A percentile compares a stretch with the other conserved stretches of the same genome.
phyloP scores from a whole-genome alignment of 2,113 vertebrate genomes.

The Clarias gariepinus region DNA sequence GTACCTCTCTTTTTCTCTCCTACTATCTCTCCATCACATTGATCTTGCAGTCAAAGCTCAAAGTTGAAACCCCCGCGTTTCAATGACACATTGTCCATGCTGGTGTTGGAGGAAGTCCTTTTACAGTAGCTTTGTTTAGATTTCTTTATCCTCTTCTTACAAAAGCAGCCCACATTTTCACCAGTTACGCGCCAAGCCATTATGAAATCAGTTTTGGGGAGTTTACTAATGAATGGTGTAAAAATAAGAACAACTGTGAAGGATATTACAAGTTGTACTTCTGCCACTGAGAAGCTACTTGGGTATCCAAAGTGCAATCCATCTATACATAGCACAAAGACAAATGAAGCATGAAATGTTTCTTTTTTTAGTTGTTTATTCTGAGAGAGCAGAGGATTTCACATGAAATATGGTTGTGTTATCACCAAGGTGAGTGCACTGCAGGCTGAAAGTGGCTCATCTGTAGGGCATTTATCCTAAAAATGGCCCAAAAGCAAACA shows the following conservation, averaged over 20 bases:
- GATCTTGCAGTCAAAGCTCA: slow-evolving; percentile 13
- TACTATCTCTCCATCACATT: slow-evolving; percentile 24
- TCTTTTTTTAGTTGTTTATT: not conserved
- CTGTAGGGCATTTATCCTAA: not conserved
- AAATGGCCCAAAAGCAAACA: not conserved
- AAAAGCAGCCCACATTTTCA: not conserved
- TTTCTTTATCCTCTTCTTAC: not conserved
- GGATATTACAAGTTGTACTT: not conserved
- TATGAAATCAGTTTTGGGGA: not conserved
- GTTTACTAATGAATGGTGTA: not conserved
- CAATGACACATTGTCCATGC: not conserved
- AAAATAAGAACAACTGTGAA: not conserved
- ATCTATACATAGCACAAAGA: not conserved
- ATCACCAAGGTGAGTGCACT: not conserved
- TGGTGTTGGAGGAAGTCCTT: slow-evolving; percentile 2
- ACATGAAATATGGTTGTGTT: not conserved
- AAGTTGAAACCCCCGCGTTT: not conserved
- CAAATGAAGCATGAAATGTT: not conserved
- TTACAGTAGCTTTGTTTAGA: too few species aligned
- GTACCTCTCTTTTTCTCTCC: slow-evolving; percentile 31
- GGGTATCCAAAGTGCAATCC: not conserved
- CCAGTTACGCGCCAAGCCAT: not conserved
- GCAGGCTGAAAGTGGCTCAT: not conserved
- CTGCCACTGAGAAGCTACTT: not conserved
- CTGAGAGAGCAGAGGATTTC: not conserved